Evolutionary conservation across 2,113 vertebrate genomes (phyloP), one percentile per base, ranked within the genome.

Genomic region (Salvator merianae): DNA sequence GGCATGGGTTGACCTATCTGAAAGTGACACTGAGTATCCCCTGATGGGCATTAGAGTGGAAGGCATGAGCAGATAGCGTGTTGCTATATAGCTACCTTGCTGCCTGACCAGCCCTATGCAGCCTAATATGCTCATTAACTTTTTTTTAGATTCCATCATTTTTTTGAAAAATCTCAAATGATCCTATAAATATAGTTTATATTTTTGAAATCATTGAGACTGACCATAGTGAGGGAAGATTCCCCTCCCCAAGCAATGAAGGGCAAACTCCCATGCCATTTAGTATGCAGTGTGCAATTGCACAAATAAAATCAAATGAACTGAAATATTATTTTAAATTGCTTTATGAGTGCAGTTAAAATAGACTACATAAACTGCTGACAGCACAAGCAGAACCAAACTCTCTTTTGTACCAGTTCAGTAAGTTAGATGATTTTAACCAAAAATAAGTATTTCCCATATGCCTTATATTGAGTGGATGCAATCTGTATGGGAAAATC

Each of bases 221-320:
- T 86, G 83, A 71, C 30, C 75, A 82, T 73, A 43, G 20, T 63
- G 81, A 59, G 55, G 53, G 53, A 69, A 62, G 3, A 4, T 20
- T 20, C 20, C 16, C 55, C 55, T 16, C 16, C 16, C 55, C 43
- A 47, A 32, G 63, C 65, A 77, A 77, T 69, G 76, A 68, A 78
- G 79, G 85, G 86, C 89, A 83, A 14, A 50, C 69, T 84, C 83
- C 40, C 86, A 90, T 82, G 79, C 83, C 71, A 77, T 83, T 82
- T 6, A 16, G 68, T 77, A 80, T 85, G 82, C 4, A 59, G 55
- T 16, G 18, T 59, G 18, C 20, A 59, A 59, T 59, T 59, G 55
- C 55, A 59, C 16, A 59, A 59, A 20, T 16, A 59, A 59, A 59
- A 20, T 20, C 5, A 47, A 47, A 47, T 20, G 55, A 59, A 59